Conservation (phyloP, 1,140 invertebrate species). For the Eupristina koningsbergeri region DNA sequence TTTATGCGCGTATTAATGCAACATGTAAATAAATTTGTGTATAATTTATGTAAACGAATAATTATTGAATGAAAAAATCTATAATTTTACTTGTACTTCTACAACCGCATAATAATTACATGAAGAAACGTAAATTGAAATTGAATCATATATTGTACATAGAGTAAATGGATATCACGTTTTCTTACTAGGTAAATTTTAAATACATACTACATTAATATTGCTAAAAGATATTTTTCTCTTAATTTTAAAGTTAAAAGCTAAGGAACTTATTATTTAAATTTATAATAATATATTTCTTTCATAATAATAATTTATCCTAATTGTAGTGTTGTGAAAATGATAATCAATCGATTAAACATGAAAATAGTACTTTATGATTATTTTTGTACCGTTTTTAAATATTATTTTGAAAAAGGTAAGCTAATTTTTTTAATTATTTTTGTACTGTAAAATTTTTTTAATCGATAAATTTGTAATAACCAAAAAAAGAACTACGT, state of each 20-base stretch:
- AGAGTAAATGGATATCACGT: conserved; percentile 20
- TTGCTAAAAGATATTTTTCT: neutral
- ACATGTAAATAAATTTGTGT: conserved; percentile 48
- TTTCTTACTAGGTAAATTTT: conserved; percentile 3
- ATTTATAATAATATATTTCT: neutral
- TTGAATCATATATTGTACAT: conserved; percentile 4
- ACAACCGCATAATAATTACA: conserved; percentile 32
- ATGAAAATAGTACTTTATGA: no score
- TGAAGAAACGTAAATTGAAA: conserved; percentile 15
- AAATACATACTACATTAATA: neutral
- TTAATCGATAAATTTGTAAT: no score
- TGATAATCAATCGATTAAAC: no score
- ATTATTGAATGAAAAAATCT: conserved; percentile 37
- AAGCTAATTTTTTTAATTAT: no score
- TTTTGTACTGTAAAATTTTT: no score
- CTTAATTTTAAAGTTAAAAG: no score
- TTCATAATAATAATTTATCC: no score
- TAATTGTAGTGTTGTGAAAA: no score
- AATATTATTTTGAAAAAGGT: no score
- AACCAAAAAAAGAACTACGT: no score
- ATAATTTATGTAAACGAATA: conserved; percentile 52
- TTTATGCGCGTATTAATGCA: conserved; percentile 33
- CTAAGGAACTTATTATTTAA: neutral
- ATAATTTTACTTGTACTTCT: conserved; percentile 41
- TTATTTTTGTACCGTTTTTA: no score